Evolutionary conservation across 2,888 invertebrate species (phyloP).

Genomic region (Sarcophaga variegata): DNA sequence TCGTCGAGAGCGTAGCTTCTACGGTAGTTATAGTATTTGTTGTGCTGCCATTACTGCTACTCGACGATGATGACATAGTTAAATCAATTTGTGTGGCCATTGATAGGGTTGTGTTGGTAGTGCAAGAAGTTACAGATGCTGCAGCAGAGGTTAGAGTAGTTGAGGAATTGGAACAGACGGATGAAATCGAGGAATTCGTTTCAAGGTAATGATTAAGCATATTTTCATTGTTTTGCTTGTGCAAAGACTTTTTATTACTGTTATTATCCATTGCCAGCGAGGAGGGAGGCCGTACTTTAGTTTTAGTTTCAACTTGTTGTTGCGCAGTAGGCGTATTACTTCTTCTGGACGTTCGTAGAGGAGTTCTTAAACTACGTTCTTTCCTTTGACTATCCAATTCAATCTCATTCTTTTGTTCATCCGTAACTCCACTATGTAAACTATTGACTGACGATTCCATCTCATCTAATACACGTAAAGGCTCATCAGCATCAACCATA

Average conservation of each 20-base stretch:
- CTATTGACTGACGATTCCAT: slow-evolving; percentile 26
- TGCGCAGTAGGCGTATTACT: slow-evolving; percentile 73
- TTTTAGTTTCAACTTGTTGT: slow-evolving; percentile 39
- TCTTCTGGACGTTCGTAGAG: slow-evolving; percentile 77
- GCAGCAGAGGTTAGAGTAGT: slow-evolving; percentile 66
- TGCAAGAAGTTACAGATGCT: slow-evolving; percentile 11
- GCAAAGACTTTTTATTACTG: slow-evolving; percentile 35
- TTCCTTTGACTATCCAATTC: slow-evolving; percentile 66
- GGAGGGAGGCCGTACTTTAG: slow-evolving; percentile 32
- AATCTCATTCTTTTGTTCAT: slow-evolving; percentile 56
- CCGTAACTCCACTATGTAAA: slow-evolving; percentile 2
- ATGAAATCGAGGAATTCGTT: slow-evolving; percentile 70
- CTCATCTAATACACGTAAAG: slow-evolving; percentile 59
- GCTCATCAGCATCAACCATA: slow-evolving; percentile 77
- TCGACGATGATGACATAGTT: slow-evolving; percentile 77
- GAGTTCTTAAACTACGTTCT: slow-evolving; percentile 74
- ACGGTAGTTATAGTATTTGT: slow-evolving; percentile 71
- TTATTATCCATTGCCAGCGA: slow-evolving; percentile 54
- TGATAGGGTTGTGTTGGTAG: slow-evolving; percentile 61
- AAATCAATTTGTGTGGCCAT: slow-evolving; percentile 76
- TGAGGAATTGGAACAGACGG: slow-evolving; percentile 67
- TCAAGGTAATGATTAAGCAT: slow-evolving; percentile 70
- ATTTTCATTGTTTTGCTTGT: slow-evolving; percentile 54
- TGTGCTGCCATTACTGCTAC: slow-evolving; percentile 74
- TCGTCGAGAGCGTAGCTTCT: slow-evolving; percentile 51